Evolutionary conservation across 2,113 vertebrate species (phyloP).

Genomic region (Apteryx owenii): DNA sequence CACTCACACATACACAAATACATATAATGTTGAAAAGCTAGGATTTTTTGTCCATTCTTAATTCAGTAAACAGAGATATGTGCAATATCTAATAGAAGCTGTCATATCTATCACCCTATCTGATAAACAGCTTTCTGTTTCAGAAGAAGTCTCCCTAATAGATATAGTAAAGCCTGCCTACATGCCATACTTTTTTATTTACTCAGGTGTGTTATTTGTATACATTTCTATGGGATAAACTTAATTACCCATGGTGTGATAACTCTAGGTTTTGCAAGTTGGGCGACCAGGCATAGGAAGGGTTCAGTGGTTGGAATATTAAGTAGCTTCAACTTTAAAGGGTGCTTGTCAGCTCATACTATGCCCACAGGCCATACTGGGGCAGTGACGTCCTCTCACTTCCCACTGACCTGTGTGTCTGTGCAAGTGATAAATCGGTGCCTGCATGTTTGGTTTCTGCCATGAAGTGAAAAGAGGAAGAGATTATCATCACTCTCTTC

Average conservation of each 20-base stretch:
- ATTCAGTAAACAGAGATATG: background rate
- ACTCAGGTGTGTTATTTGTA: background rate
- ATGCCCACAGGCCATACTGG: background rate
- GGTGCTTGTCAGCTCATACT: background rate
- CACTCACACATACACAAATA: background rate
- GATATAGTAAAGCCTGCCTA: background rate
- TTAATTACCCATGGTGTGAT: background rate
- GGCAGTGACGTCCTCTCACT: background rate
- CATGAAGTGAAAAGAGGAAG: background rate
- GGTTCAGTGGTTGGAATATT: background rate
- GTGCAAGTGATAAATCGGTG: background rate
- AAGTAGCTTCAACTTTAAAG: background rate
- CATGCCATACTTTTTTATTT: background rate
- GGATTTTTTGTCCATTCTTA: background rate
- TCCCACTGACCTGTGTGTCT: background rate
- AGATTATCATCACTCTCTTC: background rate
- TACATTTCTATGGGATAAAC: background rate
- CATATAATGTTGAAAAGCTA: background rate
- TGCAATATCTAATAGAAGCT: background rate
- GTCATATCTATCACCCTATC: background rate
- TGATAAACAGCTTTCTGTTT: background rate
- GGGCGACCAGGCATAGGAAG: background rate
- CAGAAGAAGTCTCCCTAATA: background rate
- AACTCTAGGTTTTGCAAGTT: background rate
- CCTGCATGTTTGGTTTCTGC: fast-evolving